phyloP scores from a whole-genome alignment of 2,797 vertebrate genomes.

The Pseudochromis fuscus region DNA sequence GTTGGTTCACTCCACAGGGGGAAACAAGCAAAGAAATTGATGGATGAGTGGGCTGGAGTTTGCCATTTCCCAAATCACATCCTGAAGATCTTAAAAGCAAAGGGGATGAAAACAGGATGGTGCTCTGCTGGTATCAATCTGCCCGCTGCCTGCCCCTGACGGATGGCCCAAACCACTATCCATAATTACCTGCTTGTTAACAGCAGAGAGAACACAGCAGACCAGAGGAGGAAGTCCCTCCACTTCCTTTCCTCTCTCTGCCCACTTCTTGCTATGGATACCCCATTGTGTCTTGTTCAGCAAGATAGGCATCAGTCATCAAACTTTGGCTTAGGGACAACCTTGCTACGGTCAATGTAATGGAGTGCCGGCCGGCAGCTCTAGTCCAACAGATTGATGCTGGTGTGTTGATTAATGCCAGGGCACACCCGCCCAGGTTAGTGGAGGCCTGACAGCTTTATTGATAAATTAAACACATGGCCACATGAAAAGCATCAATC shows the following conservation, averaged over 20 bases:
- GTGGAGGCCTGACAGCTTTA: slow-evolving; percentile 81
- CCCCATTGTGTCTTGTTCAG: slow-evolving; percentile 49
- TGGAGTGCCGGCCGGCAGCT: slow-evolving; percentile 68
- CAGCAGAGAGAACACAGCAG: slow-evolving; percentile 55
- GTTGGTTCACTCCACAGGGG: slow-evolving; percentile 40
- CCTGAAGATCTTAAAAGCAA: slow-evolving; percentile 77
- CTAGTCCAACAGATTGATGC: slow-evolving; percentile 77
- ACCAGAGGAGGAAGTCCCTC: slow-evolving; percentile 34
- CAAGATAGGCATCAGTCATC: slow-evolving; percentile 58
- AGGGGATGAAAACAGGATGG: slow-evolving; percentile 69
- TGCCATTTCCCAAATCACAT: slow-evolving; percentile 79
- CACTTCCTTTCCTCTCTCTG: slow-evolving; percentile 15
- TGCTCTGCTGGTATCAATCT: slow-evolving; percentile 74
- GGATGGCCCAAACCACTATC: slow-evolving; percentile 76
- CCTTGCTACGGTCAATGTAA: slow-evolving; percentile 74
- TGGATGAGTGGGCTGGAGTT: slow-evolving; percentile 70
- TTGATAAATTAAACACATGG: slow-evolving; percentile 83
- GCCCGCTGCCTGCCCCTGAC: slow-evolving; percentile 64
- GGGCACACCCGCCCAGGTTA: slow-evolving; percentile 77
- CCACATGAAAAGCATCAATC: slow-evolving; percentile 81
- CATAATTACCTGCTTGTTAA: slow-evolving; percentile 83
- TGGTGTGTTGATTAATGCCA: slow-evolving; percentile 78
- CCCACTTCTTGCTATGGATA: slow-evolving; percentile 11
- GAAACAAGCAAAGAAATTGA: slow-evolving; percentile 71
- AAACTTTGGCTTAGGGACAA: slow-evolving; percentile 74